A percentile compares a stretch with the other conserved stretches of the same genome.
phyloP scores from a whole-genome alignment of 2,797 vertebrate species.

The Alcedo quadribrachys region DNA sequence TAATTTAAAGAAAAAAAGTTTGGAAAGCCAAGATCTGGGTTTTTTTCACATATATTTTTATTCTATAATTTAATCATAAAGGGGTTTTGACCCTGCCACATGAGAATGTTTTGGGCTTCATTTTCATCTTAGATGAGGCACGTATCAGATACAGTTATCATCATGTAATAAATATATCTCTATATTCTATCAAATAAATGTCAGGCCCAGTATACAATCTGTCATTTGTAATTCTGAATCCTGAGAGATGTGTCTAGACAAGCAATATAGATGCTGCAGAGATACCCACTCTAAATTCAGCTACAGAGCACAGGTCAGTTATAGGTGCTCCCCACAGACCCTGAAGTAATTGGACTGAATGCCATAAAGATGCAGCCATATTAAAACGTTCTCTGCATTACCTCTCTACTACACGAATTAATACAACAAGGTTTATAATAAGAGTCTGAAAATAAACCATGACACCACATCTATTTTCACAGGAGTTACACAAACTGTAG shows the following conservation, averaged over 20 bases:
- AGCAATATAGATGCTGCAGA: constrained; percentile 32
- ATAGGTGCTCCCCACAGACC: constrained; percentile 10
- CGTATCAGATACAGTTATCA: constrained; percentile 15
- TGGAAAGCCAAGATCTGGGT: not conserved
- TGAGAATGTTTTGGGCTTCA: not conserved
- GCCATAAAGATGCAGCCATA: not conserved
- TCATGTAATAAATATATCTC: constrained; percentile 19
- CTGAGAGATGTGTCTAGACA: constrained; percentile 41
- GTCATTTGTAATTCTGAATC: constrained; percentile 52
- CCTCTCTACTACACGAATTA: not conserved
- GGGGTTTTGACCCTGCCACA: not conserved
- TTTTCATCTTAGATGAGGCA: constrained; percentile 15
- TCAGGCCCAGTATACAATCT: constrained; percentile 14
- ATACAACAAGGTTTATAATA: not conserved
- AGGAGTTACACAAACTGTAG: not conserved
- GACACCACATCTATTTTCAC: not conserved
- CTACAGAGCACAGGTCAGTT: not conserved
- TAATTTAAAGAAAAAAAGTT: not conserved
- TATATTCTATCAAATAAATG: constrained; percentile 28
- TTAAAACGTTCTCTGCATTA: not conserved
- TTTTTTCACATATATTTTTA: not conserved
- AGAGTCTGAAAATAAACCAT: not conserved
- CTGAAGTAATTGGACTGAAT: not conserved
- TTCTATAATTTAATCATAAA: not conserved
- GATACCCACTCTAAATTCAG: constrained; percentile 17